A percentile compares a stretch with the other conserved stretches of the same genome.
These are phyloP conservation scores for Chrysodeixis includens DNA, from an alignment of 2,888 invertebrate genomes.

Conservation along the genomic window DNA sequence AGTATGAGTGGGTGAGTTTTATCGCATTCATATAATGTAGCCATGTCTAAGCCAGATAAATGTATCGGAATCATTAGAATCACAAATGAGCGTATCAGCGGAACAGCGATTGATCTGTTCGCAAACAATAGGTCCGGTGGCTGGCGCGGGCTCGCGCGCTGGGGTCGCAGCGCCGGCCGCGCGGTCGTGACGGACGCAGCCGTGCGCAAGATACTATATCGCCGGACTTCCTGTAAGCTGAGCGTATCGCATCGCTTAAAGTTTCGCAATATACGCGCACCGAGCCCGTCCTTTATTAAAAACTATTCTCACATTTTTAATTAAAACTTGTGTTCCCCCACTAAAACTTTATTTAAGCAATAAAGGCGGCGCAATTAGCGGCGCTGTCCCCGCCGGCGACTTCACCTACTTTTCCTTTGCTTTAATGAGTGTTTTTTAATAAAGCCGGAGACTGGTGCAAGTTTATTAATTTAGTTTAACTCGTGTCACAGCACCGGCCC, in stretches of 20 bases:
- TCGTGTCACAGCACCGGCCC: conserved; percentile 80
- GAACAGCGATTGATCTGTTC: conserved; percentile 32
- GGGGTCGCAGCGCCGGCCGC: conserved; percentile 20
- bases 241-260: conserved; percentile 88
- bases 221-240: conserved; percentile 86
- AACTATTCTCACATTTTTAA: conserved; percentile 90
- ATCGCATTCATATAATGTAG: conserved; percentile 5
- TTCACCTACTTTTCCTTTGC: conserved; percentile 88
- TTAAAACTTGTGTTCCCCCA: conserved; percentile 89
- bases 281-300: conserved; percentile 88
- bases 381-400: conserved; percentile 88
- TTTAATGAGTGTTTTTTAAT: conserved; percentile 90
- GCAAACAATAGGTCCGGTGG: conserved; percentile 33
- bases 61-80: conserved; percentile 34
- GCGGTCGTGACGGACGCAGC: conserved; percentile 50
- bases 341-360: conserved; percentile 90
- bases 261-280: conserved; percentile 89
- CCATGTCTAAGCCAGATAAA: conserved; percentile 1
- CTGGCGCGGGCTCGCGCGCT: neutral
- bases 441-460: conserved; percentile 86
- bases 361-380: conserved; percentile 89
- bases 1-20: conserved; percentile 31
- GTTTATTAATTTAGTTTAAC: conserved; percentile 89
- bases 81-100: conserved; percentile 37
- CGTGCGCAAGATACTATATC: conserved; percentile 75